Evolutionary conservation across 2,797 vertebrate species (phyloP), one percentile per base, ranked within the genome.

Genomic region (Tympanoctomys barrerae): DNA sequence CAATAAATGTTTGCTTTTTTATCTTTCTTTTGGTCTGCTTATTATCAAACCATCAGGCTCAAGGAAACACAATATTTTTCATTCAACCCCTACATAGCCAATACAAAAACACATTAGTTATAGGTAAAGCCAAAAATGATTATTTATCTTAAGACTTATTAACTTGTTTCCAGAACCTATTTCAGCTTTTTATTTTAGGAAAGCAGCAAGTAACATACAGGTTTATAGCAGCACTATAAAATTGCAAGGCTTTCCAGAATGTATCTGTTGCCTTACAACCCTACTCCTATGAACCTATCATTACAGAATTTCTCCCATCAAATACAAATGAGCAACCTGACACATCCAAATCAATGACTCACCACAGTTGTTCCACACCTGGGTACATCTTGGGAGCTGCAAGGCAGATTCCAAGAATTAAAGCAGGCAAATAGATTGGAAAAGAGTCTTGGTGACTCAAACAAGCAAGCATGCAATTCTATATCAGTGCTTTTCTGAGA

Each of bases 121-220:
- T 9, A 89, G 16, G 54, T 49, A 92, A 80, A 90, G 28, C 14
- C 42, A 92, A 91, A 89, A 94, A 39, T 33, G 4, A 77, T 70
- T 9, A 89, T 81, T 91, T 87, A 77, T 81, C 80, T 80, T 33
- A 46, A 89, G 24, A 36, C 9, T 16, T 66, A 2, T 49, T 75
- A 28, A 77, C 24, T 79, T 57, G 11, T 86, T 70, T 91, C n/a
- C 70, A 91, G 68, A 59, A 33, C 31, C 21, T 79, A 71, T 75
- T 88, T 49, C 57, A 71, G 42, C 46, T 87, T 57, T 90, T 75
- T 79, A 39, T 36, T 79, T 87, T 26, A 33, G 59, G 81, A 95
- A 85, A 57, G 16, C 18, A 73, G 11, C 3, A 87, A 57, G 10
- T 66, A 49, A 75, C 26, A 19, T n/a, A 36, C 70, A 79, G 19